phyloP scores from a whole-genome alignment of 2,888 invertebrate genomes.

The Thera obeliscata region DNA sequence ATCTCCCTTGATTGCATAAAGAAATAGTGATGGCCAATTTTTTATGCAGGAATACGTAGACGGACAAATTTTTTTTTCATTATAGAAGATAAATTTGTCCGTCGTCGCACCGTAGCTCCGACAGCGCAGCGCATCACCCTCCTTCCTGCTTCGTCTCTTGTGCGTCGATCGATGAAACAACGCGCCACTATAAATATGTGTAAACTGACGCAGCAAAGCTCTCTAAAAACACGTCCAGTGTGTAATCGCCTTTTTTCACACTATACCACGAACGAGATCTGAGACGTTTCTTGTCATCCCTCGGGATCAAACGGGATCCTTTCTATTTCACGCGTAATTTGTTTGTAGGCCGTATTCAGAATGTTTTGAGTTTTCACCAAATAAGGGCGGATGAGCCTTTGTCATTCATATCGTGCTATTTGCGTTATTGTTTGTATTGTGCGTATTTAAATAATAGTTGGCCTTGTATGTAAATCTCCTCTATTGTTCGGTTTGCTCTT shows the following conservation, averaged over 20 bases:
- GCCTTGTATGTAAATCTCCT: neutral
- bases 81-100: too few relatives aligned
- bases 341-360: constrained; percentile 28
- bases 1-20: too few relatives aligned
- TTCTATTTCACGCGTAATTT: constrained; percentile 38
- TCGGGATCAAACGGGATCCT: constrained; percentile 23
- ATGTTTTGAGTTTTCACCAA: constrained; percentile 35
- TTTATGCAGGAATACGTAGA: too few relatives aligned
- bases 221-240: neutral
- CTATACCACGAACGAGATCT: constrained; percentile 32
- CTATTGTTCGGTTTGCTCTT: too few relatives aligned
- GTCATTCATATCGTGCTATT: constrained; percentile 25
- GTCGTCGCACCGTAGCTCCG: too few relatives aligned
- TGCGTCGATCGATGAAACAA: too few relatives aligned
- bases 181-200: too few relatives aligned
- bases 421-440: constrained; percentile 1
- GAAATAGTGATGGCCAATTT: too few relatives aligned
- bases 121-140: too few relatives aligned
- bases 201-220: too few relatives aligned
- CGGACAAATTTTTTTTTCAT: too few relatives aligned
- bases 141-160: too few relatives aligned
- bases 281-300: constrained; percentile 32
- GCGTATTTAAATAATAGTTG: constrained; percentile 14
- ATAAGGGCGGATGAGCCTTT: constrained; percentile 23
- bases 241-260: constrained; percentile 18